Evolutionary conservation across 2,888 invertebrate species (phyloP), one percentile per base, ranked within the genome.

Genomic region (Trimorus sp.): DNA sequence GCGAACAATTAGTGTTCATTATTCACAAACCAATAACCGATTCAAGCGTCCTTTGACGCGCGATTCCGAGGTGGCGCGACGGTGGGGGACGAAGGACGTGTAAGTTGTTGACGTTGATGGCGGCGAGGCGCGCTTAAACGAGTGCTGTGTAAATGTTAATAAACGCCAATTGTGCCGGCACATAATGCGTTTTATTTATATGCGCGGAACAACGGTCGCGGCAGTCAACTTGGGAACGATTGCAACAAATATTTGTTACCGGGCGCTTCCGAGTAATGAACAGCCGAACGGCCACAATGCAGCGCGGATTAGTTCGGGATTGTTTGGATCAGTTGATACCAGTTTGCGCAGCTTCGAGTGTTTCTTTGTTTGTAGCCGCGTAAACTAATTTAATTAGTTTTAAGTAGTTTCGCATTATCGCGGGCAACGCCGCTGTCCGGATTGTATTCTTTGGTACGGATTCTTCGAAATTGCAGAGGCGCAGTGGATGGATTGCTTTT

Each of bases 51-150:
- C 68, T 79, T 79, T 68, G 73, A 62, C 16, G 73, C 37, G 68
- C 37, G 2, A 40, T 1, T 9, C 7, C 38, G 38, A 38, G 38
- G n/a, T n/a, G n/a, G n/a, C n/a, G n/a, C n/a, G n/a, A n/a, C n/a
- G 26, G 26, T 3, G 26, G 26, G 26, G 26, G 26, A 26, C 26
- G 26, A 26, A 26, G 40, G 71, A 58, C 45, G 65, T 37, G 78
- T 65, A 71, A 71, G 66, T 79, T 53, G 74, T 73, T 58, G 73
- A 62, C 73, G 69, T 79, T 73, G 73, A 73, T 62, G 73, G 73
- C 66, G 45, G 26, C 9, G 14, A 8, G 8, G 8, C 5, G 45
- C 37, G 12, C 45, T 65, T 45, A 36, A 68, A 73, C 60, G 60
- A 71, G 37, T 51, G 53, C 48, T 53, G 16, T 65, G 77, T 69